Percentiles rank a stretch among this genome's conserved stretches.
phyloP scores from a whole-genome alignment of 2,113 vertebrate genomes.

The Odontophorus gujanensis region DNA sequence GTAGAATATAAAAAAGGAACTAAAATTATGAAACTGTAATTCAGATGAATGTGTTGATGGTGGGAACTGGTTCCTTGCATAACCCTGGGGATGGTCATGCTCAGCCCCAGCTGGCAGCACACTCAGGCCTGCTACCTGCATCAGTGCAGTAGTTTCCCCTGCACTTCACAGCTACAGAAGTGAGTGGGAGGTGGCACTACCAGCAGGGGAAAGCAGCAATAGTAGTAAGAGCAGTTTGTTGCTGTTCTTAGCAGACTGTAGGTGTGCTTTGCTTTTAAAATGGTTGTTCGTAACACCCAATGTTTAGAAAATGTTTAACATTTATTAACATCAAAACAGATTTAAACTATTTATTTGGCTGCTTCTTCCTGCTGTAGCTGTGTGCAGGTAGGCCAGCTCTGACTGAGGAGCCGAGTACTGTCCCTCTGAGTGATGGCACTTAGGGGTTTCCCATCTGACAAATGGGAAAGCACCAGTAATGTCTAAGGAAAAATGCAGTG shows the following conservation, averaged over 20 bases:
- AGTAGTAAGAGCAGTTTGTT: background rate
- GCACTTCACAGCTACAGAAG: background rate
- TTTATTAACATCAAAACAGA: slow-evolving; percentile 3
- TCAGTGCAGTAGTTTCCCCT: background rate
- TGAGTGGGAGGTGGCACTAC: background rate
- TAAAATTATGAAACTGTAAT: background rate
- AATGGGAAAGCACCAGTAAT: background rate
- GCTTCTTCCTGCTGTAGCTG: background rate
- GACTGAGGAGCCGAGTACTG: slow-evolving; percentile 17
- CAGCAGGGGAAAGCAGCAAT: background rate
- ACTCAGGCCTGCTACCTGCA: background rate
- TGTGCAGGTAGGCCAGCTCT: background rate
- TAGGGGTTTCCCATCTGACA: slow-evolving; percentile 41
- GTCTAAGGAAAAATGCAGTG: background rate
- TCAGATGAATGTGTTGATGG: background rate
- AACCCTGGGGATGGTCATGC: background rate
- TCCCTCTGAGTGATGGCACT: background rate
- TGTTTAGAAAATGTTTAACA: background rate
- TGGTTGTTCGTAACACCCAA: background rate
- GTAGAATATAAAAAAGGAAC: background rate
- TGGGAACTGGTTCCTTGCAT: background rate
- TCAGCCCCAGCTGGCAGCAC: background rate
- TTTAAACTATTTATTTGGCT: background rate
- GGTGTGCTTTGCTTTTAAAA: background rate
- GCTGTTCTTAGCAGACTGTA: background rate